Evolutionary conservation across 2,797 vertebrate genomes (phyloP).

Genomic region (Syngnathus rostellatus): DNA sequence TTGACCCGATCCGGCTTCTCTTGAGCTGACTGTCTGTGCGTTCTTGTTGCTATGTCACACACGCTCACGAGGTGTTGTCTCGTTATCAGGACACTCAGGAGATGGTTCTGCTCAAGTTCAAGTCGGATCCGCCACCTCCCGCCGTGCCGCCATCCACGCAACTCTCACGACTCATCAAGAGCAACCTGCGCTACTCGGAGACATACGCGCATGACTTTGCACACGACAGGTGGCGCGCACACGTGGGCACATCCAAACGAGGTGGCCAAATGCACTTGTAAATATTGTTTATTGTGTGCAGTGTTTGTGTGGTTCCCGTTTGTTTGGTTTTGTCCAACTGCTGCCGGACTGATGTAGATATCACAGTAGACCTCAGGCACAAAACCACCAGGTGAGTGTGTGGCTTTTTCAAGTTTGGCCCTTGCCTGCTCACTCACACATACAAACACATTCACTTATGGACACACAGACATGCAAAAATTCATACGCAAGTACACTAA

Average conservation of each 20-base stretch:
- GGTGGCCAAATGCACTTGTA: neutral
- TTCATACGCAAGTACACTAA: neutral
- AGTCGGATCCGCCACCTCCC: constrained; percentile 73
- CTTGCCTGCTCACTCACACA: neutral
- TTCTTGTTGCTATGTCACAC: neutral
- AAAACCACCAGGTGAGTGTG: constrained; percentile 78
- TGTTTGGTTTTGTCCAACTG: constrained; percentile 89
- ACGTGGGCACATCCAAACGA: too few relatives aligned
- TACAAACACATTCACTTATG: neutral
- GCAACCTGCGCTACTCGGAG: constrained; percentile 88
- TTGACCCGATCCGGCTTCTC: too few relatives aligned
- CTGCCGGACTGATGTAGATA: constrained; percentile 83
- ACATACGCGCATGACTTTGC: constrained; percentile 82
- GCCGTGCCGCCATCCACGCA: constrained; percentile 73
- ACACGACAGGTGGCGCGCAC: constrained; percentile 74
- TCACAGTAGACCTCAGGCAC: constrained; percentile 85
- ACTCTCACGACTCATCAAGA: constrained; percentile 88
- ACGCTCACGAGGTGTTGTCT: neutral
- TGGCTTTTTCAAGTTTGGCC: neutral
- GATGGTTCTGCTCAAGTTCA: constrained; percentile 85
- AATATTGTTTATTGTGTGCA: constrained; percentile 42
- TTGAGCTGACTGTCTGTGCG: too few relatives aligned
- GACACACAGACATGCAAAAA: neutral
- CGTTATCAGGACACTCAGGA: constrained; percentile 82
- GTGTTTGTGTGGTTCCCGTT: constrained; percentile 91